These are phyloP conservation scores for Pitangus sulphuratus DNA, from an alignment of 2,797 vertebrate species.

Conservation along the genomic window DNA sequence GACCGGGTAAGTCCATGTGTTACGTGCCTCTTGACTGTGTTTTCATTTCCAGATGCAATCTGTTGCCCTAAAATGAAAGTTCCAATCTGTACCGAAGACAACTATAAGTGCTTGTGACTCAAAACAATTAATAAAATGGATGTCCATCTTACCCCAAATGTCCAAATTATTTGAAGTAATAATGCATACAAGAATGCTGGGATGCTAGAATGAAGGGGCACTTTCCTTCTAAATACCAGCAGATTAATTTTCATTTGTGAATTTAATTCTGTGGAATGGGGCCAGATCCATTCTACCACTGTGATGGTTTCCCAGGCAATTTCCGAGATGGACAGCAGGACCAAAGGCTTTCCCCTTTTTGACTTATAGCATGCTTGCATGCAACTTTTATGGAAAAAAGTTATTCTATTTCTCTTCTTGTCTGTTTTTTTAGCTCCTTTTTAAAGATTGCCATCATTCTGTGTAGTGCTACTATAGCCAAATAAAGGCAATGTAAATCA, in stretches of 20 bases:
- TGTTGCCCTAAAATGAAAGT: background rate
- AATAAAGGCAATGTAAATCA: slow-evolving; percentile 14
- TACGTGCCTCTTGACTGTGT: background rate
- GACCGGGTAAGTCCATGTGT: background rate
- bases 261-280: background rate
- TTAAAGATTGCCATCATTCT: background rate
- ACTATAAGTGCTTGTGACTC: background rate
- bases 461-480: background rate
- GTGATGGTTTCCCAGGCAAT: background rate
- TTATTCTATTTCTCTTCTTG: background rate
- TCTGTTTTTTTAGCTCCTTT: background rate
- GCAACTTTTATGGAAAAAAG: background rate
- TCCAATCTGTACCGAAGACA: background rate
- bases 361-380: background rate
- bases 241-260: background rate
- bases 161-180: background rate
- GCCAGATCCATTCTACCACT: background rate
- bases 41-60: background rate
- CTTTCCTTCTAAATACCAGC: background rate
- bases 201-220: background rate
- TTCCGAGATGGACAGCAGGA: background rate
- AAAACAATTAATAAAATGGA: background rate
- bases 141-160: background rate
- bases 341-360: background rate
- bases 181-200: background rate